Base-by-base conservation (phyloP, 1,140 invertebrate species). In the Watersipora subatra region DNA sequence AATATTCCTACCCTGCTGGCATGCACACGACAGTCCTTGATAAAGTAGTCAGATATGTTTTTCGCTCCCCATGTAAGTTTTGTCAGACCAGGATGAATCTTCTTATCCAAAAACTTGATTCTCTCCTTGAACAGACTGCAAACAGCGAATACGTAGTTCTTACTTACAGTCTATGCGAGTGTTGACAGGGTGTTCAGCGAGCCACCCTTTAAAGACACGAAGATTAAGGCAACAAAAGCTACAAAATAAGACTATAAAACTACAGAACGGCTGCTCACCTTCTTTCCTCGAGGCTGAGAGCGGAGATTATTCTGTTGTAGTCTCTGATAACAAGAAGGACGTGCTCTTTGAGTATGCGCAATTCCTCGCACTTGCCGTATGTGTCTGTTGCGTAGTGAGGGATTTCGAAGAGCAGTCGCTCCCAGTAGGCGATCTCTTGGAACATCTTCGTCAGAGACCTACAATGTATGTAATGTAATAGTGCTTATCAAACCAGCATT, bases 11-110 rank as follows among this genome's bases (percentile, higher is more conserved):
- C 86, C 76, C 87, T 86, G 24, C 82, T 83, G 15, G 87, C 86
- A 69, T 87, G 83, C 56, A 82, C 77, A 7, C 86, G 84, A 74
- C 88, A 91, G 66, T 91, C 88, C 25, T 84, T 84, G 65, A 92
- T 87, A 76, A 88, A 92, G 55, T 84, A 82, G 70, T 91, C 89
- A 20, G 85, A 85, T 65, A 88, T 84, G 65, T 87, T 76, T 84
- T 78, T 78, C 19, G 85, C 84, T 22, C 84, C 85, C 88, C 89
- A 93, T 0, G 86, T 90, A 1, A 91, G 78, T 76, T 87, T 87
- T 25, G 80, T 84, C 20, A 92, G 80, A n/a, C 89, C 89, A 1
- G 89, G 88, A 65, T 86, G 84, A 63, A 92, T 86, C 78, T 89
- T 89, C 71, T 86, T 86, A 73, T 92, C 88, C 62, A 86, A 73